A percentile compares a stretch with the other conserved stretches of the same genome.
Evolutionary conservation across 1,140 invertebrate species (phyloP).

Genomic region (Polypedilum pembai): DNA sequence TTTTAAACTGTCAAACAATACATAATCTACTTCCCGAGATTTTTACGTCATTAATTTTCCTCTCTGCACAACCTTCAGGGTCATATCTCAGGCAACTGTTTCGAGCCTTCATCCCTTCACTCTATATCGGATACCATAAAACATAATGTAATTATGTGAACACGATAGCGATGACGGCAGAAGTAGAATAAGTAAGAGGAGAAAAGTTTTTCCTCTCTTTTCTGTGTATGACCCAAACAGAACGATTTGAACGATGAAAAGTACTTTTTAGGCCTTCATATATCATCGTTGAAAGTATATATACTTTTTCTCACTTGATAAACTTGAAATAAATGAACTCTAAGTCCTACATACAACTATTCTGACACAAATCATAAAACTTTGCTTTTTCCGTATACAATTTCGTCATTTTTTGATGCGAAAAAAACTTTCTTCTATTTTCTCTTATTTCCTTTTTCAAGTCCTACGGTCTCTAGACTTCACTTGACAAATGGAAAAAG

Average conservation of each 20-base stretch:
- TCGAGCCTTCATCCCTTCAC: not conserved
- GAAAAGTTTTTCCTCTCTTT: not conserved
- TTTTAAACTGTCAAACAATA: constrained; percentile 19
- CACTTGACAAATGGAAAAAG: not conserved
- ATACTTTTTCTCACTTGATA: not conserved
- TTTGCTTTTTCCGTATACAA: no score
- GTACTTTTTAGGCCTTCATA: constrained; percentile 17
- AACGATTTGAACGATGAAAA: not conserved
- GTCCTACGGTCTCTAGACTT: not conserved
- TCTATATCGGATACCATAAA: not conserved
- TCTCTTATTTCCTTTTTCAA: not conserved
- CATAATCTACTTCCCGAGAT: constrained; percentile 16
- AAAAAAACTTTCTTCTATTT: not conserved
- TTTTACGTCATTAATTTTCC: constrained; percentile 7
- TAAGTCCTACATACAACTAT: no score
- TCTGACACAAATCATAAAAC: no score
- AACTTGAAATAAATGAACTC: not conserved
- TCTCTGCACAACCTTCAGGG: not conserved
- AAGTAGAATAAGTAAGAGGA: not conserved
- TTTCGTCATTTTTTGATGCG: not conserved
- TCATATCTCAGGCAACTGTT: not conserved
- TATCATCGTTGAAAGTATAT: not conserved
- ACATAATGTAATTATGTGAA: constrained; percentile 14
- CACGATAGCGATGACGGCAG: not conserved
- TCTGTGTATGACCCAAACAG: not conserved